phyloP scores from a whole-genome alignment of 1,140 invertebrate genomes.

The Drosophila truncata region DNA sequence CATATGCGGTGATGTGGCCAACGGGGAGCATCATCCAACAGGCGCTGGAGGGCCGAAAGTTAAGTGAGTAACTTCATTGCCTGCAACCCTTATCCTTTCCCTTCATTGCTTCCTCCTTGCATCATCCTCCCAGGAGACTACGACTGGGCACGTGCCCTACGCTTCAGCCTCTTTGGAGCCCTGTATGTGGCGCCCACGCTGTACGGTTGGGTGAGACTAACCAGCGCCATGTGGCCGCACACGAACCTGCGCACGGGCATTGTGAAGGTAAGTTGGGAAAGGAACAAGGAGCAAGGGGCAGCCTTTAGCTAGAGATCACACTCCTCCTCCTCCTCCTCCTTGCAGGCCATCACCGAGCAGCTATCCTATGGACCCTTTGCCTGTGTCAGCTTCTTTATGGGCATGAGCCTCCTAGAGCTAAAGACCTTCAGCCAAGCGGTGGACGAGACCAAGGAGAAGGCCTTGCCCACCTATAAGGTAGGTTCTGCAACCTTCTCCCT shows the following conservation, averaged over 20 bases:
- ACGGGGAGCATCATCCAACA: slow-evolving; percentile 88
- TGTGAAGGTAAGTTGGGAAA: slow-evolving; percentile 88
- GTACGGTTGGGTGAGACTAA: slow-evolving; percentile 89
- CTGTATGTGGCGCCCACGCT: slow-evolving; percentile 90
- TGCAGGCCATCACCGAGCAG: slow-evolving; percentile 92
- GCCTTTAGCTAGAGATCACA: slow-evolving; percentile 1
- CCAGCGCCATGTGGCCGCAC: slow-evolving; percentile 88
- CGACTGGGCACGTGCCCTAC: slow-evolving; percentile 87
- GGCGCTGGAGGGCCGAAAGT: slow-evolving; percentile 85
- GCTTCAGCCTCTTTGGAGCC: slow-evolving; percentile 90
- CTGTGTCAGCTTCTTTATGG: slow-evolving; percentile 92
- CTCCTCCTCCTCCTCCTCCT: too few species aligned
- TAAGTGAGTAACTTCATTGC: slow-evolving; percentile 66
- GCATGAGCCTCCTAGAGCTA: slow-evolving; percentile 92
- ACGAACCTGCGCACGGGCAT: slow-evolving; percentile 88
- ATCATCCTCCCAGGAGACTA: slow-evolving; percentile 83
- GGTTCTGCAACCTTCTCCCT: background rate
- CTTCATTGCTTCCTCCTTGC: background rate
- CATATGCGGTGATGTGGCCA: slow-evolving; percentile 91
- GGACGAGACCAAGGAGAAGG: slow-evolving; percentile 91
- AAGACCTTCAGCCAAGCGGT: slow-evolving; percentile 89
- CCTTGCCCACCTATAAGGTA: slow-evolving; percentile 93
- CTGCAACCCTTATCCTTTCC: background rate
- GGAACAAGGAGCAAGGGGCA: too few species aligned
- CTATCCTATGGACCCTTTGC: slow-evolving; percentile 92